Conservation (phyloP, 1,140 invertebrate species). For the Pseudachorutes palmiensis region DNA sequence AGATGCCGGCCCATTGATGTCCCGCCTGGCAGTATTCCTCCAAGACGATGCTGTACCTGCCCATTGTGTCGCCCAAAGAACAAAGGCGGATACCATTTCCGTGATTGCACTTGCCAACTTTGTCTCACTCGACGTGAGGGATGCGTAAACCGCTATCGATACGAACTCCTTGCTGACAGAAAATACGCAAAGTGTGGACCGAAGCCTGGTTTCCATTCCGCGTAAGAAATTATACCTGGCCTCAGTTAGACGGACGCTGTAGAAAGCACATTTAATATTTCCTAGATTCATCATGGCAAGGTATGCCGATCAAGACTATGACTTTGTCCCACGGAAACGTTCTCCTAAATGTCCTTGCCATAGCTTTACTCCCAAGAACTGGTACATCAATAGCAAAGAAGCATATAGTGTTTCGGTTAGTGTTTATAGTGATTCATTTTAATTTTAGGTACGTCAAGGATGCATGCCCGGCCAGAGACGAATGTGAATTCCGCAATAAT, state of each 20-base stretch:
- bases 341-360: neutral
- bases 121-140: neutral
- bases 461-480: neutral
- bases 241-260: neutral
- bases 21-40: neutral
- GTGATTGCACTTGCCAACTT: neutral
- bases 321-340: neutral
- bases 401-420: no score
- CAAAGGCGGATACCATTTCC: neutral
- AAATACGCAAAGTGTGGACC: no score
- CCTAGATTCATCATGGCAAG: neutral
- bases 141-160: neutral
- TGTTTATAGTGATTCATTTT: no score
- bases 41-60: neutral
- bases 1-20: neutral
- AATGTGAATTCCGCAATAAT: neutral
- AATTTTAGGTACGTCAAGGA: slow-evolving; percentile 4
- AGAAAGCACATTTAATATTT: neutral
- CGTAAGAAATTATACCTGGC: neutral
- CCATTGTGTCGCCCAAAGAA: neutral
- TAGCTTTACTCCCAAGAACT: neutral
- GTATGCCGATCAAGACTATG: neutral
- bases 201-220: no score
- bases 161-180: slow-evolving; percentile 1
- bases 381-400: no score